These are phyloP conservation scores for Corydoras sp. DNA, from an alignment of 2,113 vertebrate species.

Conservation along the genomic window DNA sequence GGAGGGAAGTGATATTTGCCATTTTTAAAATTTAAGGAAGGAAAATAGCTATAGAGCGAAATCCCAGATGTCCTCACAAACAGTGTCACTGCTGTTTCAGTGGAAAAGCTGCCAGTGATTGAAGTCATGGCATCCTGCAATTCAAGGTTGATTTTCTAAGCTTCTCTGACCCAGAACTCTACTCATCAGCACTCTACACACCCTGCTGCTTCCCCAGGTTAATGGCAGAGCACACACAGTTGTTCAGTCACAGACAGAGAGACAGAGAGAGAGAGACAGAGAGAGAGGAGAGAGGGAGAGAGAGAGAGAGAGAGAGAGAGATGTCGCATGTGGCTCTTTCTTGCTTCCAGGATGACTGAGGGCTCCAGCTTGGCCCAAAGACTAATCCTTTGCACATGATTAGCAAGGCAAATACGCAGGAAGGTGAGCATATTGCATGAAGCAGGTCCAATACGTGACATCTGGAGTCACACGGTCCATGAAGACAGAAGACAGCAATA, in stretches of 20 bases:
- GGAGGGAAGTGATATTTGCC: background rate
- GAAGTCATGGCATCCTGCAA: constrained; percentile 22
- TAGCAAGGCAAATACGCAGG: constrained; percentile 56
- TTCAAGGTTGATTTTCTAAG: constrained; percentile 41
- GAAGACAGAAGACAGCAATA: background rate
- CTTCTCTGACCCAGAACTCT: constrained; percentile 39
- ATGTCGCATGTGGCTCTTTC: constrained; percentile 50
- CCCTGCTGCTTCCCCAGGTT: constrained; percentile 32
- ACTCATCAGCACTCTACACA: constrained; percentile 38
- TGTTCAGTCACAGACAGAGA: constrained; percentile 9
- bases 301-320: constrained; percentile 21
- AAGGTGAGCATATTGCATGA: constrained; percentile 71
- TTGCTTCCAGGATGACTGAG: constrained; percentile 62
- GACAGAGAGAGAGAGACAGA: constrained; percentile 50
- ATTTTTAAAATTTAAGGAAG: background rate
- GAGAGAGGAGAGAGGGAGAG: constrained; percentile 46
- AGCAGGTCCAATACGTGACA: constrained; percentile 64
- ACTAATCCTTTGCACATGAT: constrained; percentile 68
- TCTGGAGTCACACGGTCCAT: constrained; percentile 32
- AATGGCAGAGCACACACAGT: constrained; percentile 36
- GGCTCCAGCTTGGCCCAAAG: constrained; percentile 62
- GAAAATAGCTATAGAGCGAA: background rate
- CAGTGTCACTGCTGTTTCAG: constrained; percentile 7
- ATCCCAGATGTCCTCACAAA: constrained; percentile 1
- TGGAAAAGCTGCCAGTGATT: constrained; percentile 13